phyloP scores from a whole-genome alignment of 1,140 invertebrate species.

The Apis dorsata region DNA sequence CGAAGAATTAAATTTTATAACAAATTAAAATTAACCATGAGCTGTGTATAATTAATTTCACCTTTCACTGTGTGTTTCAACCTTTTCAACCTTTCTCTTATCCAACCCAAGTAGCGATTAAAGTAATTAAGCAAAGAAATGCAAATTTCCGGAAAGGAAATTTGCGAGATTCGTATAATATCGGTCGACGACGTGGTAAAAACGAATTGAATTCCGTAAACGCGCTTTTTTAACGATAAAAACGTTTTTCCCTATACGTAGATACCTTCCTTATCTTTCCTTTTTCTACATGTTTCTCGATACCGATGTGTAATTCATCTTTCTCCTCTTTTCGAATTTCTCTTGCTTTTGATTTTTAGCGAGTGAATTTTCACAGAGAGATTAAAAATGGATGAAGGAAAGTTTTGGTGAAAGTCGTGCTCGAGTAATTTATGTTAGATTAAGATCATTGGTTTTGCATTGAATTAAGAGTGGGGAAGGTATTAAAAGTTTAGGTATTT shows the following conservation, averaged over 20 bases:
- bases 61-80: conserved; percentile 37
- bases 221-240: too few species aligned
- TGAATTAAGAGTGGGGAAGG: neutral
- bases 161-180: neutral
- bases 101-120: conserved; percentile 20
- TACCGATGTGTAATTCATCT: neutral
- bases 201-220: conserved; percentile 17
- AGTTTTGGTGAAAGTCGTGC: neutral
- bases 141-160: neutral
- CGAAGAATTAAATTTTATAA: neutral
- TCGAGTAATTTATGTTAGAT: neutral
- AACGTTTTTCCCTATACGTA: neutral
- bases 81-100: neutral
- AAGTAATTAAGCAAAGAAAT: conserved; percentile 45
- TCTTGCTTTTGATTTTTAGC: too few species aligned
- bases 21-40: conserved; percentile 16
- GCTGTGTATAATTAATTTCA: conserved; percentile 40
- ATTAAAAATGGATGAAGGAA: neutral
- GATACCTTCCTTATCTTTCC: too few species aligned
- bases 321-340: neutral
- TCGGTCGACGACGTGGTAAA: neutral
- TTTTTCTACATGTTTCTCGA: too few species aligned
- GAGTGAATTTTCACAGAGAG: neutral
- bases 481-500: too few species aligned
- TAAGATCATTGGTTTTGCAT: neutral